phyloP scores from a whole-genome alignment of 2,888 invertebrate species.

The Adelphocoris suturalis region DNA sequence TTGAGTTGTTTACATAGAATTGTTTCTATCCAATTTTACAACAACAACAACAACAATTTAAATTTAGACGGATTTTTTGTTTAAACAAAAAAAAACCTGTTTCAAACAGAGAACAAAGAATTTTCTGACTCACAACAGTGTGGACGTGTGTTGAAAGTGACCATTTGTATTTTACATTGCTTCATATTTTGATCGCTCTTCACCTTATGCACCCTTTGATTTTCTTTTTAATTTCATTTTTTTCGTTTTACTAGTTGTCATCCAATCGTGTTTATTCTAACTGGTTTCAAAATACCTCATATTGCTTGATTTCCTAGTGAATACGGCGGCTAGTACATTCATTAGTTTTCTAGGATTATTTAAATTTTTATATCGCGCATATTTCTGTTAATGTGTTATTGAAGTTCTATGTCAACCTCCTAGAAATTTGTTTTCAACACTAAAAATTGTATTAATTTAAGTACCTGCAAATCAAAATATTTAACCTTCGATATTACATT shows the following conservation, averaged over 20 bases:
- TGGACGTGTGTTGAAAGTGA: slow-evolving; percentile 71
- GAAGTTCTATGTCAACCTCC: too few species aligned
- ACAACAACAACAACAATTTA: not conserved
- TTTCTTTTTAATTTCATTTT: not conserved
- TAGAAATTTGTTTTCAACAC: too few species aligned
- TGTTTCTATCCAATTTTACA: slow-evolving; percentile 59
- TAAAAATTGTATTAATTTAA: too few species aligned
- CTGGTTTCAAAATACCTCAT: slow-evolving; percentile 5
- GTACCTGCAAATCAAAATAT: too few species aligned
- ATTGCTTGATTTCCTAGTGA: not conserved
- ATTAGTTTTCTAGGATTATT: not conserved
- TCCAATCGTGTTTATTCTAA: not conserved
- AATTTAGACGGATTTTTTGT: not conserved
- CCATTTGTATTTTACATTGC: slow-evolving; percentile 63
- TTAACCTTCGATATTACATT: too few species aligned
- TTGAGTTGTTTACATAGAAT: slow-evolving; percentile 52
- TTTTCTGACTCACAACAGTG: slow-evolving; percentile 78
- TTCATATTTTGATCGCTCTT: slow-evolving; percentile 56
- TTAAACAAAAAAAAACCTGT: slow-evolving; percentile 43
- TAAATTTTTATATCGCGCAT: too few species aligned
- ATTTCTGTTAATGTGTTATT: too few species aligned
- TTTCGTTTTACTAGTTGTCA: slow-evolving; percentile 8
- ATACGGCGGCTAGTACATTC: slow-evolving; percentile 31
- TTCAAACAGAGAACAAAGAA: slow-evolving; percentile 79
- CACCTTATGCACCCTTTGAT: slow-evolving; percentile 16